Base-by-base conservation (phyloP, 2,113 vertebrate genomes). In the Pyrgilauda ruficollis region DNA sequence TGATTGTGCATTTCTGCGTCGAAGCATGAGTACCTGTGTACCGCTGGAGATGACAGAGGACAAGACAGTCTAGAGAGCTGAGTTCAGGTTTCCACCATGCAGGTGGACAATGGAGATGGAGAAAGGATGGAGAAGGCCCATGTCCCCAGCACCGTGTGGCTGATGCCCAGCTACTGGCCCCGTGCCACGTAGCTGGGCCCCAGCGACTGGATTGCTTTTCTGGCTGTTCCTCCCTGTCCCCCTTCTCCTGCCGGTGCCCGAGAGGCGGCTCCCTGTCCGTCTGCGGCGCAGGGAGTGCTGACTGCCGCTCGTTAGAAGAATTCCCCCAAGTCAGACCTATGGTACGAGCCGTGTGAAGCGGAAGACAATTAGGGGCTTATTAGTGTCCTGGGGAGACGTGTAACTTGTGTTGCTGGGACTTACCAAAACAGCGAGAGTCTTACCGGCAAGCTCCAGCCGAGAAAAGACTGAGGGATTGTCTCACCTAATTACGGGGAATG, bases 401-500 rank as follows among this genome's bases (percentile, higher is more conserved):
- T 97, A 99, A 98, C 98, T 98, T 98, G 98, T 98, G 98, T 98
- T 98, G 98, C 97, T 98, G 98, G 98, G 97, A 97, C 97, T 98
- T 96, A 98, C 98, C 97, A 97, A 98, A 98, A 98, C 97, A 98
- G 96, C 98, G 97, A 97, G 98, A 98, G 98, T 98, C 98, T 97
- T 98, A 98, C 98, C 97, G 96, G 98, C 98, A 98, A 97, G 98
- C 98, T 99, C 99, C 99, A 99, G 98, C 99, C 90, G 98, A 98
- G 99, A 99, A 99, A 98, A 99, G 98, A 98, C 98, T 97, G 98
- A 98, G 98, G 97, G 97, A 98, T 98, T 99, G 99, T 99, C 99
- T 98, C 96, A 98, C 98, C 99, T 99, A 99, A 99, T 99, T 99
- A 99, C 7, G 49, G 97, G 97, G 96, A 98, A 98, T 94, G 98